Conservation (phyloP, 1,140 invertebrate genomes). For the Delia radicum region DNA sequence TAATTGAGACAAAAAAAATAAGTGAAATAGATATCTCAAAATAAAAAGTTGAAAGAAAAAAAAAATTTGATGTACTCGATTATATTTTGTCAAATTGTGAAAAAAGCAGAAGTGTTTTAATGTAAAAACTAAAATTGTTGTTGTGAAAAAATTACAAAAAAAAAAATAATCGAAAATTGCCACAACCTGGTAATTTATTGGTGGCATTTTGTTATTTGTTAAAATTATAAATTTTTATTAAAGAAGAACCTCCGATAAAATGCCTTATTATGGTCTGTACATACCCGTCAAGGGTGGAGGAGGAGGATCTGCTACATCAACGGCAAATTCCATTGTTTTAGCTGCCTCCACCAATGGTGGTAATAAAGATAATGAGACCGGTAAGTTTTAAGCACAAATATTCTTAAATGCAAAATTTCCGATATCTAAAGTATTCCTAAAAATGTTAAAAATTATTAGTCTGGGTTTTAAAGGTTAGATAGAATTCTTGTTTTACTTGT, state of each 20-base stretch:
- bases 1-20: not conserved
- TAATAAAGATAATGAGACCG: constrained; percentile 9
- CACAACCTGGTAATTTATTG: not conserved
- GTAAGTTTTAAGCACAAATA: not conserved
- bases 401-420: not conserved
- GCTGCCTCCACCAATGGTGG: not conserved
- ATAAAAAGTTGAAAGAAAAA: too few relatives aligned
- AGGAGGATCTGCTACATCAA: not conserved
- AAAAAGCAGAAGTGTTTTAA: not conserved
- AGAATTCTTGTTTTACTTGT: constrained; percentile 15
- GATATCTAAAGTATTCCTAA: not conserved
- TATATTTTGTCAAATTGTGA: not conserved
- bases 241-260: constrained; percentile 3
- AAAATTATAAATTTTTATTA: not conserved
- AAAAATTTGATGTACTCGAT: too few relatives aligned
- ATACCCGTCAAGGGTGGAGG: constrained; percentile 14
- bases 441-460: not conserved
- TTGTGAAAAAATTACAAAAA: not conserved
- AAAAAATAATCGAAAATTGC: not conserved
- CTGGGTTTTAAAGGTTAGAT: constrained; percentile 17
- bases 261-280: constrained; percentile 25
- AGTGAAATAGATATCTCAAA: too few relatives aligned
- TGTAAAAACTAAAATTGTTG: not conserved
- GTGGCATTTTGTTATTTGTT: not conserved
- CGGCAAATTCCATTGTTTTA: not conserved